Evolutionary conservation across 2,797 vertebrate genomes (phyloP).

Genomic region (Macropus fuliginosus): DNA sequence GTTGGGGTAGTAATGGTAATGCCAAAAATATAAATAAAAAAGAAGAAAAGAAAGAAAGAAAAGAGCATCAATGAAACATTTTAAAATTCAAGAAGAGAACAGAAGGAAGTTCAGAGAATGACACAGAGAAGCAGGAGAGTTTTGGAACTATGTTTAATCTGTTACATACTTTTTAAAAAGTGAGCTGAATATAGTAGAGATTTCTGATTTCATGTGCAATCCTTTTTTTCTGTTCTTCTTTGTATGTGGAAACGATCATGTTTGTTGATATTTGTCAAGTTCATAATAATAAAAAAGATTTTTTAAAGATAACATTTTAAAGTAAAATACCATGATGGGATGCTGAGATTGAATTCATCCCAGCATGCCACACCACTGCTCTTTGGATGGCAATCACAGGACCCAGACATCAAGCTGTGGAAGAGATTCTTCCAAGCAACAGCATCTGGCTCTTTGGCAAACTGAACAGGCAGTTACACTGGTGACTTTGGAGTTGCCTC

Average conservation of each 20-base stretch:
- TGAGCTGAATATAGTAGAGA: neutral
- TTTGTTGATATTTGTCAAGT: neutral
- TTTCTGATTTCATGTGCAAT: neutral
- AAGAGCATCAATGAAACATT: neutral
- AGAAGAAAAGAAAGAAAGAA: too few species aligned
- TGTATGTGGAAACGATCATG: neutral
- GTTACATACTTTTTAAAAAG: neutral
- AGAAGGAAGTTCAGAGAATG: neutral
- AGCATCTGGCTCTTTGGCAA: constrained; percentile 89
- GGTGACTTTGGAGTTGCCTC: constrained; percentile 75
- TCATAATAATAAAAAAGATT: neutral
- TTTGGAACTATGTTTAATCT: neutral
- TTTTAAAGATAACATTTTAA: neutral
- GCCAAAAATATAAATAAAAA: neutral
- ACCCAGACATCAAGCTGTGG: constrained; percentile 85
- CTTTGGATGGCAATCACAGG: constrained; percentile 86
- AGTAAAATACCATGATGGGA: constrained; percentile 56
- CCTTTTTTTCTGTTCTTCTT: neutral
- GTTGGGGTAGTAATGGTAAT: neutral
- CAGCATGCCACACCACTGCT: constrained; percentile 73
- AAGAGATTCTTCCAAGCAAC: constrained; percentile 83
- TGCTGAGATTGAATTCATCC: constrained; percentile 74
- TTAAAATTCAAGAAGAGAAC: neutral
- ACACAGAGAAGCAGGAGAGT: neutral
- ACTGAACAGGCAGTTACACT: constrained; percentile 66